phyloP scores from a whole-genome alignment of 2,888 invertebrate species.

The Diarsia brunnea region DNA sequence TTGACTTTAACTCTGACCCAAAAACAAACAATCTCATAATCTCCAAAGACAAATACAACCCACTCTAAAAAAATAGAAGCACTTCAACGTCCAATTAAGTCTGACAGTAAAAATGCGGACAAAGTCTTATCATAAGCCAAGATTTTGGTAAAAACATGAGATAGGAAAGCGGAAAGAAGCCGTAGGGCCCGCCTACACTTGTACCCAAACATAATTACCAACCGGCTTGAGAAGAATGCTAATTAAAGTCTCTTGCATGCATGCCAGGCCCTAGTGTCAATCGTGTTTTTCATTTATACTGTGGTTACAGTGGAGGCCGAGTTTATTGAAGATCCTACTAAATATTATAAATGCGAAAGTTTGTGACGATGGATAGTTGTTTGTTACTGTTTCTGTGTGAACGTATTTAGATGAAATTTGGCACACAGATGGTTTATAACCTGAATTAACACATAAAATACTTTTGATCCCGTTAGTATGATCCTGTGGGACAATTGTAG shows the following conservation, averaged over 20 bases:
- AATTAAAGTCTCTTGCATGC: conserved; percentile 69
- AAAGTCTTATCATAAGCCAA: conserved; percentile 30
- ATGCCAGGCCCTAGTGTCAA: conserved; percentile 71
- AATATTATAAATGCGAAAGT: too few species aligned
- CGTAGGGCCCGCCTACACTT: conserved; percentile 65
- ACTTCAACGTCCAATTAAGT: conserved; percentile 34
- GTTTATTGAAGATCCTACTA: background rate
- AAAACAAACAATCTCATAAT: conserved; percentile 2
- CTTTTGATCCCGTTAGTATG: too few species aligned
- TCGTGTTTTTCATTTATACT: conserved; percentile 69
- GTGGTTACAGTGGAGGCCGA: conserved; percentile 58
- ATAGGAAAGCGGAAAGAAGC: conserved; percentile 55
- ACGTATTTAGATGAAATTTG: too few species aligned
- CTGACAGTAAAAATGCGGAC: conserved; percentile 31
- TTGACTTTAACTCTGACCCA: background rate
- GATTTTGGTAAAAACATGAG: conserved; percentile 46
- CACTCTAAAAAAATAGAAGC: background rate
- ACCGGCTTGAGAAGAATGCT: conserved; percentile 69
- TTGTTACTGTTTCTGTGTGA: too few species aligned
- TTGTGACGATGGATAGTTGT: too few species aligned
- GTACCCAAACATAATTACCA: conserved; percentile 67
- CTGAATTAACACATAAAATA: too few species aligned
- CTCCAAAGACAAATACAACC: background rate
- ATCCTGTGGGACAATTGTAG: too few species aligned
- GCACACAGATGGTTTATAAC: too few species aligned